Conservation (phyloP, 2,888 invertebrate genomes). For the Tromatobia lineatoria region DNA sequence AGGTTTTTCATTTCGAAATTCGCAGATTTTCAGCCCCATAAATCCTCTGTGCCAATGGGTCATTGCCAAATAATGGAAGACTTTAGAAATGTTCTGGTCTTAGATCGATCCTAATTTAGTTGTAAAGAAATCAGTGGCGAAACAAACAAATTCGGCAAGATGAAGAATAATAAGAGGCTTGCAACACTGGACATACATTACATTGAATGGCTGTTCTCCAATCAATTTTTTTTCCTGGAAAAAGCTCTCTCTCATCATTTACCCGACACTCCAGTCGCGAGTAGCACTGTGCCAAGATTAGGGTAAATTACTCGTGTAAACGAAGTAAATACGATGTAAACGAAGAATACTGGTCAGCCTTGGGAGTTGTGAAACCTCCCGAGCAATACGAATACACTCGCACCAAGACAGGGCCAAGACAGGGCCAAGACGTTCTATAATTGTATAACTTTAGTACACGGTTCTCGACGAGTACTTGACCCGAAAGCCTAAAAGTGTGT, state of each 20-base stretch:
- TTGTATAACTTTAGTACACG: conserved; percentile 2
- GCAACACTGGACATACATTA: not conserved
- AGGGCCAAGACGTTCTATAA: conserved; percentile 19
- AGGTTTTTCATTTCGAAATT: too few species aligned
- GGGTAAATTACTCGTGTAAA: conserved; percentile 34
- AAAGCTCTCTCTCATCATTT: conserved; percentile 45
- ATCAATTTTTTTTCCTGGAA: not conserved
- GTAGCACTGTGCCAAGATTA: conserved; percentile 54
- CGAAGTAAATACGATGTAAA: conserved; percentile 17
- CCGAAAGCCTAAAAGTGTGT: conserved; percentile 57
- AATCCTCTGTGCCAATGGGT: too few species aligned
- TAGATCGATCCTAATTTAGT: too few species aligned
- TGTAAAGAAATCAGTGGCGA: too few species aligned
- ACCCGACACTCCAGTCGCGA: conserved; percentile 37
- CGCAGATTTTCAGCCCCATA: too few species aligned
- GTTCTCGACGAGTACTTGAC: conserved; percentile 35
- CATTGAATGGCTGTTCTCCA: conserved; percentile 12
- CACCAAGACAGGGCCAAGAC: conserved; percentile 17
- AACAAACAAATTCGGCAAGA: too few species aligned
- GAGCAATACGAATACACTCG: conserved; percentile 20
- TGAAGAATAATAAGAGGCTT: too few species aligned
- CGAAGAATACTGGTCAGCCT: conserved; percentile 17
- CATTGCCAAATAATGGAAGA: too few species aligned
- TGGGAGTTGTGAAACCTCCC: conserved; percentile 13
- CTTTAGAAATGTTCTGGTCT: too few species aligned